Conservation (phyloP, 2,113 vertebrate genomes). For the Pseudonaja textilis region DNA sequence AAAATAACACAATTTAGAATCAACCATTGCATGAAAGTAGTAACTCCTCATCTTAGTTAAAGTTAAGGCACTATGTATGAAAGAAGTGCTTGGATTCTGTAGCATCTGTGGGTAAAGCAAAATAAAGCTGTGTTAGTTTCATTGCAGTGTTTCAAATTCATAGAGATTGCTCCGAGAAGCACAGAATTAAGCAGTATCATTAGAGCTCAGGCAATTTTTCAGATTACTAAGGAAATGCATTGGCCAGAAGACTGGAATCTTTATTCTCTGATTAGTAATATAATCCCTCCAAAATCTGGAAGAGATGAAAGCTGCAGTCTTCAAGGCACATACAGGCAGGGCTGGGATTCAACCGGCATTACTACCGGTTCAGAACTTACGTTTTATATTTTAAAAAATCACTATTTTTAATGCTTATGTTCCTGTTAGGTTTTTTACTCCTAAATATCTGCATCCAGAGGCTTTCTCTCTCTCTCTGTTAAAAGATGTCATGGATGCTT, state of each 20-base stretch:
- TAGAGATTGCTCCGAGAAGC: conserved; percentile 49
- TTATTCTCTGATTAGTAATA: conserved; percentile 8
- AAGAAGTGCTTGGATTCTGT: neutral
- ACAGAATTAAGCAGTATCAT: conserved; percentile 16
- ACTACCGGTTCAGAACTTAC: no score
- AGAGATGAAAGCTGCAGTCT: neutral
- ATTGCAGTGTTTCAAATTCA: conserved; percentile 2
- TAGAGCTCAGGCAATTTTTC: conserved; percentile 44
- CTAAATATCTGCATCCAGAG: neutral
- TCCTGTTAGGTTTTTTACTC: neutral
- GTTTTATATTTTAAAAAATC: neutral
- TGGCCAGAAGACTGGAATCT: conserved; percentile 41
- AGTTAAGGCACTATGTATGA: neutral
- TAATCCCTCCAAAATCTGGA: neutral
- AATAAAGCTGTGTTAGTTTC: conserved; percentile 14
- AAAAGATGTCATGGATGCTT: neutral
- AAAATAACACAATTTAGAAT: neutral
- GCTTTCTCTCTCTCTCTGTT: neutral
- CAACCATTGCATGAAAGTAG: neutral
- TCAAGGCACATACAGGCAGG: neutral
- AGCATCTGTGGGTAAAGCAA: neutral
- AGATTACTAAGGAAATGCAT: conserved; percentile 47
- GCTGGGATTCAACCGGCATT: no score
- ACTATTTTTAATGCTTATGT: neutral
- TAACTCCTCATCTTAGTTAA: neutral